Evolutionary conservation across 1,140 invertebrate species (phyloP), one percentile per base, ranked within the genome.

Genomic region (Formica exsecta): DNA sequence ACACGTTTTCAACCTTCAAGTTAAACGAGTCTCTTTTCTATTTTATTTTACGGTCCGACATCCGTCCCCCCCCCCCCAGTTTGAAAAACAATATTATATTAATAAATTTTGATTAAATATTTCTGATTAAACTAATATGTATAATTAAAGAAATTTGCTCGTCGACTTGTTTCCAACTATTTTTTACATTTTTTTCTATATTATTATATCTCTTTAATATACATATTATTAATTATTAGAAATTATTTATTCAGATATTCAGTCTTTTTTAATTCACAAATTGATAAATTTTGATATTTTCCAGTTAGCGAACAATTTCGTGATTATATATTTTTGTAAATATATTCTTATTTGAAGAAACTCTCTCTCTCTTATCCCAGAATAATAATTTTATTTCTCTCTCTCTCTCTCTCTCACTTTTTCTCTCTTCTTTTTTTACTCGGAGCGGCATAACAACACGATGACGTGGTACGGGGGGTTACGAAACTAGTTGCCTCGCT

Each of bases 401-500:
- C 16, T 19, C 44, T 13, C 44, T 0, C 11, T 48, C 8, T 19
- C 44, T 13, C 44, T 0, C 11, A 13, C 8, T 44, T 44, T 51
- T 19, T 51, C 9, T 68, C 9, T 32, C 9, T 19, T 59, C 11
- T 19, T 11, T 54, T 80, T 85, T 70, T 77, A 54, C 71, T 77
- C 84, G 29, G 44, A 80, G 9, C 29, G 76, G 41, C 83, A 86
- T 85, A 89, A 76, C 32, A 44, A 48, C 64, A 48, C 64, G 75
- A 25, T 32, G 65, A 65, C 41, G 6, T 7, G 51, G 29, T 71
- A 76, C 70, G 13, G 41, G 66, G 48, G 65, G 87, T 91, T 91
- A 77, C 79, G 80, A 91, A 89, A 91, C 90, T 89, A 91, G 90
- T 91, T 79, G 90, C 61, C 87, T 61, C 68, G 62, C 77, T 90